Evolutionary conservation across 2,888 invertebrate species (phyloP), one percentile per base, ranked within the genome.

Genomic region (Microchrysa polita): DNA sequence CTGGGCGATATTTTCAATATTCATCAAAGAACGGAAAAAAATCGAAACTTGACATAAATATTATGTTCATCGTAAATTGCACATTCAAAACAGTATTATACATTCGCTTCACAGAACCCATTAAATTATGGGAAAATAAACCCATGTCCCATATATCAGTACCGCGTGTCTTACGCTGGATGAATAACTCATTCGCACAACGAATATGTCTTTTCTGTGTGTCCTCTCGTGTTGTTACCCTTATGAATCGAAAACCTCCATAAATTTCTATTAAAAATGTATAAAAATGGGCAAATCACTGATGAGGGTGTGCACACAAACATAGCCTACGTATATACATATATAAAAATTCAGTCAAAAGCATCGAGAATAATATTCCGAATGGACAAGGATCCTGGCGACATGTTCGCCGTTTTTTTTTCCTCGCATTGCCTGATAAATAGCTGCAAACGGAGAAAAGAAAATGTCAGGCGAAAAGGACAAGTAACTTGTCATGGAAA

Each of bases 401-500:
- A n/a, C n/a, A n/a, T n/a, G n/a, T n/a, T n/a, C n/a, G n/a, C n/a
- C 18, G 55, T 16, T 18, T 55, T 5, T 55, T 16, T 55, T 55
- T 55, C 40, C 40, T 42, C 16, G n/a, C 16, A 44, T 40, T 1
- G 44, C 22, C 34, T 73, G 65, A 73, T 73, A 73, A 73, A 73
- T 73, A 42, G 59, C 40, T 42, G 23, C 52, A 67, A 76, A 73
- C 67, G 69, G 63, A 71, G 74, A 74, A 74, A 74, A 74, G 73
- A 74, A 76, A 73, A 74, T 76, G 73, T 76, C 74, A 76, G 63
- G 55, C 67, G 23, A 55, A 42, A 53, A 57, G 67, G 67, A 76
- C 73, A 76, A 76, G 74, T 74, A 76, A 74, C 60, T 74, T 76
- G 76, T 76, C 76, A 76, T 20, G 73, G 55, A 76, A 76, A 76